Evolutionary conservation across 2,113 vertebrate genomes (phyloP), one percentile per base, ranked within the genome.

Genomic region (Callithrix jacchus): DNA sequence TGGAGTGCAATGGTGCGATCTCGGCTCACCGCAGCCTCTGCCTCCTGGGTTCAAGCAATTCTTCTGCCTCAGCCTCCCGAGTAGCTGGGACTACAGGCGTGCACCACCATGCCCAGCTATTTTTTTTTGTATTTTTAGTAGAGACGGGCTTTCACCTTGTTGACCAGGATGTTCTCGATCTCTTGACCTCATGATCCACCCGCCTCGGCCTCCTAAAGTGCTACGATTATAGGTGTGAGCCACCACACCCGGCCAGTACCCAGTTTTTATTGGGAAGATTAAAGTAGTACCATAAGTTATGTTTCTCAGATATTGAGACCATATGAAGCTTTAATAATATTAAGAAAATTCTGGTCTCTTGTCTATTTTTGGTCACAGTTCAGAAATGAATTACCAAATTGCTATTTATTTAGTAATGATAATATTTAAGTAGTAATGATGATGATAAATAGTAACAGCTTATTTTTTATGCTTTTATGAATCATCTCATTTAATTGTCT

Each of bases 311-410:
- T 40, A 40, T 27, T 86, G 68, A 93, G 10, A 30, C 64, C 37
- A 42, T 47, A 71, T 8, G 30, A 94, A 91, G 6, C 23, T 76
- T 80, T 49, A 49, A 42, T 37, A 85, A 66, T 66, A 52, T 61
- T 82, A 45, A 84, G n/a, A 91, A 89, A 90, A 87, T n/a, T 84
- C 85, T 73, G 32, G 18, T 93, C 91, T n/a, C 7, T 6, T 93
- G 40, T 58, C 54, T n/a, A n/a, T 79, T 64, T 95, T 80, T 77
- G 80, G 73, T 92, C 54, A 93, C 3, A 92, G 35, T 70, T 97
- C 49, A 89, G 82, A 97, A 92, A 83, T 40, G 64, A 88, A 66
- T 91, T 94, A 16, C 35, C 56, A 84, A 93, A 88, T 82, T 94
- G 30, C 52, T 66, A 13, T 73, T 95, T 97, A 83, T 74, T 73